These are phyloP conservation scores for Oxygymnocypris stewartii DNA, from an alignment of 2,113 vertebrate species.

Conservation along the genomic window DNA sequence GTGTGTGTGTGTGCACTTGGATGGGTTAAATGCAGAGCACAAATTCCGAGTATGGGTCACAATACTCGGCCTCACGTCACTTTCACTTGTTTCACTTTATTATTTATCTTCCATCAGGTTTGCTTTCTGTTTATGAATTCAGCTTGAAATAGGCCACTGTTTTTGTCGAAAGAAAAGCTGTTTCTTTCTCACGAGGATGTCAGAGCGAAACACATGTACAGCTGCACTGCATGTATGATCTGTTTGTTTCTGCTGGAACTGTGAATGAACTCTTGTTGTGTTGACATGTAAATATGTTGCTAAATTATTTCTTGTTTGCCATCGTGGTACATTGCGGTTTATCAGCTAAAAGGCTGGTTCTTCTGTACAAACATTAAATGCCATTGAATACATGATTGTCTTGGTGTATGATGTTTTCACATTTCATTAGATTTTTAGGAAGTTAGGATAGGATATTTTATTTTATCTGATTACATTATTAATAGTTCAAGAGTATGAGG, in stretches of 20 bases:
- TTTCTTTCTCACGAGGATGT: background rate
- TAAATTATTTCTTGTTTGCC: conserved; percentile 31
- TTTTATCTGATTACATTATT: background rate
- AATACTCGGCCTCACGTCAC: too few species aligned
- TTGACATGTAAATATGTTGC: conserved; percentile 20
- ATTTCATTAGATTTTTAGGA: background rate
- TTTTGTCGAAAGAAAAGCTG: background rate
- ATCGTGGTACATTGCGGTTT: background rate
- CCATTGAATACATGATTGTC: background rate
- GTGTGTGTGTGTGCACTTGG: too few species aligned
- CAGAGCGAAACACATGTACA: background rate
- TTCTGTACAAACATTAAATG: conserved; percentile 29
- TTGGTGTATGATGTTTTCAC: background rate
- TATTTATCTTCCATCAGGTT: background rate
- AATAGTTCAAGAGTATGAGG: background rate
- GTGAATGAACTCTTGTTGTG: conserved; percentile 13
- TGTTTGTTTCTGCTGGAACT: conserved; percentile 18
- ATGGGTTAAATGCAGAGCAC: too few species aligned
- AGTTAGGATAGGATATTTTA: background rate
- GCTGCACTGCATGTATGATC: background rate
- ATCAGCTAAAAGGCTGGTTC: conserved; percentile 5
- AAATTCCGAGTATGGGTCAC: too few species aligned
- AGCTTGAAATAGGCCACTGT: background rate
- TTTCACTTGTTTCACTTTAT: background rate
- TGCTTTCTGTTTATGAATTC: background rate